Evolutionary conservation across 2,113 vertebrate species (phyloP), one percentile per base, ranked within the genome.

Genomic region (Grantiella picta): DNA sequence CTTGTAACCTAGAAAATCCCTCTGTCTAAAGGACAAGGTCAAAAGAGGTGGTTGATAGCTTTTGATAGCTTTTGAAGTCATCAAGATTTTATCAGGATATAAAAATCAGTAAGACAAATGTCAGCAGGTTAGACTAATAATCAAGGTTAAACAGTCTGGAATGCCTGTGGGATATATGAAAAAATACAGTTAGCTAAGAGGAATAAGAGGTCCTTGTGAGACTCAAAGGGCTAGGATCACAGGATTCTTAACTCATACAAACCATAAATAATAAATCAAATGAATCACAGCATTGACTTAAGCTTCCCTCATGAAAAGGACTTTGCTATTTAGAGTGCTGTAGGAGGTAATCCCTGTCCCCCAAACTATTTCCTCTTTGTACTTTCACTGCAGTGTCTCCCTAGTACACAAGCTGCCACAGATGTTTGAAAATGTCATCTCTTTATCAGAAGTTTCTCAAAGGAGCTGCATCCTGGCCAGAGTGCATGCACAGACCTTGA

Each of bases 251-350:
- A 88, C 66, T 93, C 76, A 87, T 11, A 90, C 27, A 93, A 92
- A 61, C 63, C 79, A 85, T 88, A 91, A 94, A 90, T 83, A 88
- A 95, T 91, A 94, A 77, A 95, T 91, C 78, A 92, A 80, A 89
- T 1, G 2, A 94, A 66, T 60, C 57, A 64, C 36, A 38, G 40
- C 65, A 82, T 23, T 89, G 89, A 92, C 20, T 90, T 86, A 78
- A 94, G 44, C 16, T 56, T 66, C 81, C 22, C 56, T 68, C 4
- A 3, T 17, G 29, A 63, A 90, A 92, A 77, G 9, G 49, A 61
- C 50, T 93, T 80, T 24, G 12, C 14, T 80, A 33, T 52, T 76
- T 38, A 11, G 29, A 86, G 27, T 61, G 54, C 11, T 29, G 5
- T n/a, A 73, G 15, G 38, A 82, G n/a, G 50, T 18, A 96, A 92